Conservation (phyloP, 2,888 invertebrate species). For the Perizoma flavofasciatum region DNA sequence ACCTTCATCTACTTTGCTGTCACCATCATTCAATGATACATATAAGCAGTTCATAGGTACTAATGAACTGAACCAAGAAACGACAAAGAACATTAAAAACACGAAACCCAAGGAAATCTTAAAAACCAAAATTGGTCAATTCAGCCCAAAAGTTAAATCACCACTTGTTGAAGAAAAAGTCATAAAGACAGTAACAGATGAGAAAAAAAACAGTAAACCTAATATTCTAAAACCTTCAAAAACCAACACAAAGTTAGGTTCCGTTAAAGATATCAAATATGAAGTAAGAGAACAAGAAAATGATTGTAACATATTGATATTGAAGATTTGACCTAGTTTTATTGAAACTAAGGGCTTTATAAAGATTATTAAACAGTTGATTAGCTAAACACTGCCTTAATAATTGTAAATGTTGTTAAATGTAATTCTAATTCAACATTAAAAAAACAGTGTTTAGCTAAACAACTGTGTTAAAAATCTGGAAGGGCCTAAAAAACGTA, state of each 20-base stretch:
- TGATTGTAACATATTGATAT: slow-evolving; percentile 71
- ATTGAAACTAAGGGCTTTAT: no score
- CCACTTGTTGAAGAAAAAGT: no score
- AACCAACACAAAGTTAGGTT: slow-evolving; percentile 9
- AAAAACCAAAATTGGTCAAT: slow-evolving; percentile 65
- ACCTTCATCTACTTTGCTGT: slow-evolving; percentile 16
- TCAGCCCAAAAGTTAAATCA: slow-evolving; percentile 36
- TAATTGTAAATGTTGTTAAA: no score
- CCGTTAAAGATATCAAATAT: slow-evolving; percentile 50
- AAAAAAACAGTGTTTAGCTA: no score
- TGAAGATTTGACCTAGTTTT: slow-evolving; percentile 52
- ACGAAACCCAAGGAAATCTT: slow-evolving; percentile 46
- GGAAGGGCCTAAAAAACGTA: no score
- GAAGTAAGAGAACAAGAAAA: slow-evolving; percentile 69
- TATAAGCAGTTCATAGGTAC: slow-evolving; percentile 62
- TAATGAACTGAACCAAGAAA: neutral
- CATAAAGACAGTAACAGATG: neutral
- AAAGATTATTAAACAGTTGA: no score
- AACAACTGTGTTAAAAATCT: no score
- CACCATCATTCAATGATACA: slow-evolving; percentile 61
- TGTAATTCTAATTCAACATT: no score
- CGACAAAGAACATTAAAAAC: slow-evolving; percentile 19
- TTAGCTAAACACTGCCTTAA: no score
- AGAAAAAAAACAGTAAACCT: slow-evolving; percentile 7
- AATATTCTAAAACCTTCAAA: slow-evolving; percentile 34